These are phyloP conservation scores for Lepidocolaptes lacrymiger DNA, from an alignment of 2,797 vertebrate genomes.

Conservation along the genomic window DNA sequence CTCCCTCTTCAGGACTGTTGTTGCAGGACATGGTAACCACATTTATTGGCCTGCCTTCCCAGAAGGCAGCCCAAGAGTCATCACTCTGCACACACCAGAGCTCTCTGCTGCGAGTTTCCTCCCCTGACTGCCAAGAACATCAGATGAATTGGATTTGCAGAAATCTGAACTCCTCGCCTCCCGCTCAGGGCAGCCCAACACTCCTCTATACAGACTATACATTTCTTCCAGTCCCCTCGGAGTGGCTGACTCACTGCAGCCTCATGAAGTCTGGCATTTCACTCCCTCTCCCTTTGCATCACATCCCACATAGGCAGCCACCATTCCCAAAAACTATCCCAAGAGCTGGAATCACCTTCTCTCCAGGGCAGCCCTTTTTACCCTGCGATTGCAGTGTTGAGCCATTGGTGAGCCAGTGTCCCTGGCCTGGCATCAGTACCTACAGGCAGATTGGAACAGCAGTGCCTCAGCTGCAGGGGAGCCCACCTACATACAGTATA, in stretches of 20 bases:
- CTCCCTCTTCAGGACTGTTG: conserved; percentile 37
- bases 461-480: neutral
- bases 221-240: neutral
- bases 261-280: neutral
- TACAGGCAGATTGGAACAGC: neutral
- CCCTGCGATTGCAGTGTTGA: neutral
- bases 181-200: neutral
- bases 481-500: neutral
- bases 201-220: conserved; percentile 19
- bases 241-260: conserved; percentile 33
- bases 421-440: too few species aligned
- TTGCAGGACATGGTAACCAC: conserved; percentile 18
- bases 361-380: neutral
- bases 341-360: neutral
- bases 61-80: conserved; percentile 35
- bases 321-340: neutral
- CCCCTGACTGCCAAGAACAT: conserved; percentile 45
- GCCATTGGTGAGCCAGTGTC: accelerated
- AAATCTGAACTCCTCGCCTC: neutral
- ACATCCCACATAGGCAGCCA: neutral
- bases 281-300: neutral
- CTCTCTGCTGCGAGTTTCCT: conserved; percentile 40
- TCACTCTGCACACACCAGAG: conserved; percentile 41
- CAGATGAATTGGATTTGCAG: conserved; percentile 58
- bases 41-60: conserved; percentile 9